Conservation (phyloP, 1,140 invertebrate species). For the Eumeta japonica region DNA sequence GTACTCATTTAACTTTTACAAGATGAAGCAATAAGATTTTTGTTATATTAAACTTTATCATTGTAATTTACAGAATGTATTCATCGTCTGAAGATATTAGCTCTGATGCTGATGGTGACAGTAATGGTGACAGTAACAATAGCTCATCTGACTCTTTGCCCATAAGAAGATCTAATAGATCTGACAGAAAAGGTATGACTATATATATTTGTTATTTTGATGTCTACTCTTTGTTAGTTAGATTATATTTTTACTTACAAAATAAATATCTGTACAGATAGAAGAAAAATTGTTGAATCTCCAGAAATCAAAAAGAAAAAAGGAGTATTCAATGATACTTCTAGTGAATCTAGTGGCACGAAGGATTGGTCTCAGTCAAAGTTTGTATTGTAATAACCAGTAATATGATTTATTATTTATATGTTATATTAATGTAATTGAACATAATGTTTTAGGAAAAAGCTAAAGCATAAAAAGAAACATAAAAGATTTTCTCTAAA, state of each 20-base stretch:
- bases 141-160: conserved; percentile 42
- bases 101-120: conserved; percentile 35
- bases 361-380: too few relatives aligned
- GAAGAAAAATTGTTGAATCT: conserved; percentile 32
- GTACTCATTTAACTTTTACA: too few relatives aligned
- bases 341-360: conserved; percentile 38
- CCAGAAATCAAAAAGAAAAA: conserved; percentile 48
- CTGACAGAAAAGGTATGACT: conserved; percentile 30
- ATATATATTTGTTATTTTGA: background rate
- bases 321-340: conserved; percentile 34
- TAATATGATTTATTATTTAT: background rate
- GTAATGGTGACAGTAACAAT: conserved; percentile 25
- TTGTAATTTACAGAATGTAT: conserved; percentile 27
- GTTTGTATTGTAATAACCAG: too few relatives aligned
- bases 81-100: conserved; percentile 43
- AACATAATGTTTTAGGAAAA: background rate
- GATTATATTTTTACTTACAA: too few relatives aligned
- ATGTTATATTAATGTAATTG: too few relatives aligned
- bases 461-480: conserved; percentile 11
- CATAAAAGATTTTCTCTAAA: conserved; percentile 12
- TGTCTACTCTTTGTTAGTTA: background rate
- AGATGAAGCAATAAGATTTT: too few relatives aligned
- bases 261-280: too few relatives aligned
- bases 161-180: conserved; percentile 22
- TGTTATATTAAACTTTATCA: too few relatives aligned